Evolutionary conservation across 2,113 vertebrate species (phyloP).

Genomic region (Caracal caracal): DNA sequence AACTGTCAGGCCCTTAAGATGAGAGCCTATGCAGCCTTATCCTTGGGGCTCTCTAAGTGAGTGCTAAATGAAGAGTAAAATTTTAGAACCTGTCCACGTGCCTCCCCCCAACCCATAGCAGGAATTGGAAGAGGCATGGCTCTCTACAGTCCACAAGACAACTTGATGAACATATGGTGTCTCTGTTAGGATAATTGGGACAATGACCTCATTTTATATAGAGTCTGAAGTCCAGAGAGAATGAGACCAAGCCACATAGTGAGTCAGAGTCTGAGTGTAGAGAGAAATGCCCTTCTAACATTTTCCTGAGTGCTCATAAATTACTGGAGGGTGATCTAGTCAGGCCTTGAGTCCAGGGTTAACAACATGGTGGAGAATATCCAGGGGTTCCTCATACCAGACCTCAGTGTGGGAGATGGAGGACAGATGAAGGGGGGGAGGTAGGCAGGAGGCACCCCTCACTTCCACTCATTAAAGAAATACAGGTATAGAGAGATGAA

Average conservation of each 20-base stretch:
- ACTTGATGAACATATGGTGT: too few species aligned
- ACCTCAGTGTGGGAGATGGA: neutral
- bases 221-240: neutral
- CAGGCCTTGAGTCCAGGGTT: neutral
- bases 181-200: neutral
- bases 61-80: neutral
- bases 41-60: neutral
- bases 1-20: neutral
- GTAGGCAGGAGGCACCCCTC: neutral
- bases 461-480: too few species aligned
- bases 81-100: neutral
- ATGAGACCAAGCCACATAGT: neutral
- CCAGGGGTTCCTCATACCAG: too few species aligned
- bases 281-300: neutral
- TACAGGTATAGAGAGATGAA: neutral
- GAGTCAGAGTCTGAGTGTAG: neutral
- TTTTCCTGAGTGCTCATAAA: neutral
- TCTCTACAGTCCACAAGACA: neutral
- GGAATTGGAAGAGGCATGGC: neutral
- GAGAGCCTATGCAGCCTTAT: neutral
- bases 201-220: neutral
- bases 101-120: neutral
- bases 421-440: too few species aligned
- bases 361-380: neutral
- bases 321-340: neutral